phyloP scores from a whole-genome alignment of 2,888 invertebrate species.

The Macrosoma leucophasiata region DNA sequence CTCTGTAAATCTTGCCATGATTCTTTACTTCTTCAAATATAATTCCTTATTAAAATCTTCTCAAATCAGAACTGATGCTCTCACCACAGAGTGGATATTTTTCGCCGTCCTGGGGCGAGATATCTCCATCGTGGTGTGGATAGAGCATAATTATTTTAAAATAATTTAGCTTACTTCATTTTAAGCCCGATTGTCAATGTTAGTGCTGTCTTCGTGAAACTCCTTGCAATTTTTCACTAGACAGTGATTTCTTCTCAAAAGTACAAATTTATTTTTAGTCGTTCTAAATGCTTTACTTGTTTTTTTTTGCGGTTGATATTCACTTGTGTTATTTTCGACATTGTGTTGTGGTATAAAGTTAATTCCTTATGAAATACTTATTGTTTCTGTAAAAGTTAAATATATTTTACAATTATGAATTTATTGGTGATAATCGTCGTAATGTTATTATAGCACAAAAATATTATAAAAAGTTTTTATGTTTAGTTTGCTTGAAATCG shows the following conservation, averaged over 20 bases:
- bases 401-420: slow-evolving; percentile 12
- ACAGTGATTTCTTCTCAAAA: slow-evolving; percentile 51
- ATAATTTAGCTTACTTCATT: too few species aligned
- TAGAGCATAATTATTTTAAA: too few species aligned
- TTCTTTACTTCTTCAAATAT: too few species aligned
- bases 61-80: too few species aligned
- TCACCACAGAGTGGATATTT: too few species aligned
- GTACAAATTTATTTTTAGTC: slow-evolving; percentile 65
- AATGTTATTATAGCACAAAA: slow-evolving; percentile 40
- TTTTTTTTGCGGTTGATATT: slow-evolving; percentile 41
- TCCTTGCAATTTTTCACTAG: slow-evolving; percentile 37
- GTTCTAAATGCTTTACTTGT: slow-evolving; percentile 44
- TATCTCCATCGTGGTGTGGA: too few species aligned
- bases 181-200: too few species aligned
- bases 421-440: slow-evolving; percentile 24
- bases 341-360: slow-evolving; percentile 19
- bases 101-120: too few species aligned
- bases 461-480: slow-evolving; percentile 25
- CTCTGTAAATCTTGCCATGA: too few species aligned
- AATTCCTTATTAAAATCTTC: too few species aligned
- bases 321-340: slow-evolving; percentile 24
- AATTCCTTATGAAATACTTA: slow-evolving; percentile 13
- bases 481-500: slow-evolving; percentile 26
- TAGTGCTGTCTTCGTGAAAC: slow-evolving; percentile 9
- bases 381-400: slow-evolving; percentile 12